Conservation (phyloP, 1,140 invertebrate species). For the Lineus longissimus region DNA sequence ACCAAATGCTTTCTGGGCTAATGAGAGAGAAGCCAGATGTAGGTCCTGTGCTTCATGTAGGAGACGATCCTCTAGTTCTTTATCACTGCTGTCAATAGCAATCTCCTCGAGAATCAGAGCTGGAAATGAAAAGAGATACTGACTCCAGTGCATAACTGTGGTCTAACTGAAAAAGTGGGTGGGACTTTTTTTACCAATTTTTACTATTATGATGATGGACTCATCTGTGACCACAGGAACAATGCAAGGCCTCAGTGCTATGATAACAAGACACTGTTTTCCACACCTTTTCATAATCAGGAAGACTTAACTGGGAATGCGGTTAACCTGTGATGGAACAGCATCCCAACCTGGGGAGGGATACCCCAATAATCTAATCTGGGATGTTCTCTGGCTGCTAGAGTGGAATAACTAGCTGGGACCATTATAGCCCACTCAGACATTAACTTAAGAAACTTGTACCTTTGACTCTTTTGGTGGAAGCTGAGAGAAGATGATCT, state of each 20-base stretch:
- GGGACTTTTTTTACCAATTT: neutral
- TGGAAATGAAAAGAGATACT: slow-evolving; percentile 26
- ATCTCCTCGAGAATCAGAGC: slow-evolving; percentile 90
- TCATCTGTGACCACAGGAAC: too few species aligned
- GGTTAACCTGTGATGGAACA: too few species aligned
- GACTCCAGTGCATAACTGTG: neutral
- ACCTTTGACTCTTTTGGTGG: slow-evolving; percentile 80
- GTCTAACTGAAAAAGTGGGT: neutral
- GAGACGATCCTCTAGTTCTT: slow-evolving; percentile 38
- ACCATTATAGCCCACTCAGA: neutral
- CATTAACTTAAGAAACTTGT: neutral
- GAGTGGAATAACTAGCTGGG: neutral
- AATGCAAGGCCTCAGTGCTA: too few species aligned
- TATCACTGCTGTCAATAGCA: slow-evolving; percentile 69
- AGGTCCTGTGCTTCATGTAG: slow-evolving; percentile 71
- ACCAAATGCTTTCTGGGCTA: slow-evolving; percentile 77
- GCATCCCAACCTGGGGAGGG: too few species aligned
- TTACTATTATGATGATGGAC: neutral
- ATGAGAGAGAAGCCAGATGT: slow-evolving; percentile 72
- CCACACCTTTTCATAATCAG: too few species aligned
- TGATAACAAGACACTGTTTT: too few species aligned
- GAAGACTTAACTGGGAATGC: too few species aligned
- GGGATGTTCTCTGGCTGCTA: too few species aligned
- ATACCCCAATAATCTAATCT: too few species aligned
- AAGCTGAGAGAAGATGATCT: slow-evolving; percentile 79